Evolutionary conservation across 2,888 invertebrate species (phyloP), one percentile per base, ranked within the genome.

Genomic region (Selenia dentaria): DNA sequence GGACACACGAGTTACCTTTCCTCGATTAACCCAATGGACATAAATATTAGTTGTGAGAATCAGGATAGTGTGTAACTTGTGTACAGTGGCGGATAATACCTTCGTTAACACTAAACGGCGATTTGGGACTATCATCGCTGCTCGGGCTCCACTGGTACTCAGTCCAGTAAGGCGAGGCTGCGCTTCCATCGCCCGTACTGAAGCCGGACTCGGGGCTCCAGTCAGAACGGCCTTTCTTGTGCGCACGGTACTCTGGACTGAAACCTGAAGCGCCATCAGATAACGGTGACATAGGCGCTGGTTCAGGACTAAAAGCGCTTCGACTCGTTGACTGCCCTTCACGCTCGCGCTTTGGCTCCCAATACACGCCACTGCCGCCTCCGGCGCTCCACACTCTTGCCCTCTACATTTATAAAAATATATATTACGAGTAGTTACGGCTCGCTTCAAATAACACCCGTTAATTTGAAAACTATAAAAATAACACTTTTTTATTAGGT

Each of bases 141-240:
- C 79, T 79, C 0, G 92, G 92, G 56, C 92, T 93, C 92, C 92
- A 92, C 54, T 92, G 91, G 51, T 86, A 91, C 9, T 87, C 83
- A 6, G 77, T 79, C 77, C 83, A 79, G 39, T 79, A 67, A 0
- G 85, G 79, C 1, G 88, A 87, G 6, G 75, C 61, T 2, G 74
- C 70, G 47, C 79, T 78, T 2, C 79, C 69, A 38, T 86, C 83
- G 1, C 85, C 82, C 1, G 79, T 71, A 53, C 85, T 75, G 6
- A 81, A 54, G 0, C 83, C 82, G 0, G 90, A 90, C 48, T 88
- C 86, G 0, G 90, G 88, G 51, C 91, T 91, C 84, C 86, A 85
- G 41, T 90, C 89, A 67, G 74, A 79, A 31, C 71, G 68, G 2
- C 74, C 56, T 20, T 79, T 63, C 59, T 84, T 83, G 42, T 6